Evolutionary conservation across 92 coral and sea anemone species (phyloP).

Genomic region (Palythoa grandis): DNA sequence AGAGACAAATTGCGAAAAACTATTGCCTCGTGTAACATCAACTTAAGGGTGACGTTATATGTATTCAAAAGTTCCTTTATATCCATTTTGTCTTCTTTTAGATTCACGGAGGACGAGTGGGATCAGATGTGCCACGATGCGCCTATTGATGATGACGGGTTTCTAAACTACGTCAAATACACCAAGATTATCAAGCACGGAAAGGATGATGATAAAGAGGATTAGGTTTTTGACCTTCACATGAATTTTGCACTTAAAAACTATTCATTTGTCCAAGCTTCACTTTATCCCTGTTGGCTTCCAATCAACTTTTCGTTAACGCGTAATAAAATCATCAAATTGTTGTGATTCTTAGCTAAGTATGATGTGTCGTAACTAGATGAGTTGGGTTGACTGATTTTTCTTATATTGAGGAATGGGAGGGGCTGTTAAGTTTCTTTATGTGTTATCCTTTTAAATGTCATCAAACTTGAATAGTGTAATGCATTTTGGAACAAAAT

Average conservation of each 20-base stretch:
- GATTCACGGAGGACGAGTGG: slow-evolving; percentile 91
- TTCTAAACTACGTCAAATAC: slow-evolving; percentile 87
- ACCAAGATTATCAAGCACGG: slow-evolving; percentile 95
- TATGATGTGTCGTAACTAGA: slow-evolving; percentile 4
- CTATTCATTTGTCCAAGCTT: slow-evolving; percentile 21
- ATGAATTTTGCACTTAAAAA: slow-evolving; percentile 28
- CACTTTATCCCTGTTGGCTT: slow-evolving; percentile 30
- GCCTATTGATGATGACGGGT: slow-evolving; percentile 90
- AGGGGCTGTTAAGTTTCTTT: not conserved
- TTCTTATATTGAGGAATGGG: not conserved
- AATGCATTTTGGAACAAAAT: no score
- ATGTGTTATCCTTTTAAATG: not conserved
- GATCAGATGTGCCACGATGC: slow-evolving; percentile 96
- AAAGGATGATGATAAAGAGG: slow-evolving; percentile 81
- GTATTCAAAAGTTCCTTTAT: no score
- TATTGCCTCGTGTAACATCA: no score
- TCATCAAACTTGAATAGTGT: not conserved
- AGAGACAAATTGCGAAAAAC: no score
- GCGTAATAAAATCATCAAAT: slow-evolving; percentile 2
- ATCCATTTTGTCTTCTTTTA: slow-evolving; percentile 26
- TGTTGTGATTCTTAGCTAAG: not conserved
- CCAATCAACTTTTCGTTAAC: not conserved
- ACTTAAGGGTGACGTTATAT: no score
- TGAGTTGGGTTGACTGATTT: not conserved
- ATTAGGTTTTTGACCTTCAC: not conserved